Evolutionary conservation across 2,888 invertebrate species (phyloP), one percentile per base, ranked within the genome.

Genomic region (Frankliniella fusca): DNA sequence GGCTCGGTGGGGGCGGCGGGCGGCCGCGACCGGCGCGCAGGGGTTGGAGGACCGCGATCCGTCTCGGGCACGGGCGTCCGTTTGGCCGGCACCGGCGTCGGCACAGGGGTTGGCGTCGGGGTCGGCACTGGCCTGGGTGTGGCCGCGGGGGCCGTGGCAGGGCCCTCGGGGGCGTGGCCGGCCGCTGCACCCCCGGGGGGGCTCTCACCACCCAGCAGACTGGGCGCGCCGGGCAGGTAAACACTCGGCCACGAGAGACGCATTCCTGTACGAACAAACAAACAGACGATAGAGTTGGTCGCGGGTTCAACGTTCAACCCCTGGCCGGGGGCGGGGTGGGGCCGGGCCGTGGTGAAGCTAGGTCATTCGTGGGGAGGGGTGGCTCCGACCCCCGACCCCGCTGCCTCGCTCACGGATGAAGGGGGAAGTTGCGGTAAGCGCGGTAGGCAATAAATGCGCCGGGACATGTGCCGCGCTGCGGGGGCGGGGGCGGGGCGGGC

Each of bases 401-500:
- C 54, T 38, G 38, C 38, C 38, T 3, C 38, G 2, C 38, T 38
- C 38, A 5, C 38, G 38, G 2, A 38, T 38, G 38, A 38, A 38
- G 38, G 38, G 38, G 5, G 38, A 38, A 2, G 38, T 38, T 38
- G 38, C 5, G 38, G 38, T 38, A 2, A 5, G 38, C 38, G 38
- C 5, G 38, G 38, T 38, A 2, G 38, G 38, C 38, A 38, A 5
- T 38, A 38, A 38, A 38, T 38, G 38, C 38, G 38, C 5, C 5
- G 38, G 38, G 38, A 38, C 83, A 76, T 18, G 80, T 80, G 7
- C 70, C 81, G 9, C 70, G 81, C 0, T 83, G 84, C n/a, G 84
- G 85, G 0, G 84, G 84, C 2, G 83, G 83, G 18, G 84, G 81
- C 20, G 84, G 83, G n/a, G 82, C 80, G 84, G 84, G 50, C 84